Conservation (phyloP, 2,113 vertebrate species). For the Gobio gobio region DNA sequence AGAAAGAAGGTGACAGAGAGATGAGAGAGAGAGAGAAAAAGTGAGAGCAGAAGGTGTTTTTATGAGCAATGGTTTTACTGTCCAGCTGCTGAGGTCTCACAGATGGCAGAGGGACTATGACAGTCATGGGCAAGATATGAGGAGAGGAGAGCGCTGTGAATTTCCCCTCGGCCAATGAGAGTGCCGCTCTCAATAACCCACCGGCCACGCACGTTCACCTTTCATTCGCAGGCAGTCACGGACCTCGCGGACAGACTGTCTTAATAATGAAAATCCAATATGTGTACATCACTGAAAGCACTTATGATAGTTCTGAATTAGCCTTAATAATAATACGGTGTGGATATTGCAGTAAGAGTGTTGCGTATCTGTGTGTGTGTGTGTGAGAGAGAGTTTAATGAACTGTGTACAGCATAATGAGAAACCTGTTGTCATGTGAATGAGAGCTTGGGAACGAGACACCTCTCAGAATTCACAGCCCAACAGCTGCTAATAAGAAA, state of each 20-base stretch:
- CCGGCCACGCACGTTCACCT: constrained; percentile 10
- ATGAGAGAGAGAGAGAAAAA: constrained; percentile 23
- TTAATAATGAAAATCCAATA: constrained; percentile 45
- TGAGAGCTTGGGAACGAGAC: constrained; percentile 53
- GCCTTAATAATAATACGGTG: neutral
- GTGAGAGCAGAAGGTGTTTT: constrained; percentile 35
- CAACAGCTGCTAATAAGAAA: constrained; percentile 61
- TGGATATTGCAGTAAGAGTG: neutral
- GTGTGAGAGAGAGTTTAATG: constrained; percentile 32
- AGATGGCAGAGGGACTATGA: constrained; percentile 40
- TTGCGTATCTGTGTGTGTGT: constrained; percentile 10
- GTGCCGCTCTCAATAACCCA: constrained; percentile 2
- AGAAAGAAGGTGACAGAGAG: constrained; percentile 19
- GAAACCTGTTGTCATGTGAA: constrained; percentile 43
- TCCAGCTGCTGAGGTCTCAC: constrained; percentile 49
- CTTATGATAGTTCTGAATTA: neutral
- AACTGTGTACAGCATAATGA: constrained; percentile 41
- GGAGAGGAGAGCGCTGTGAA: neutral
- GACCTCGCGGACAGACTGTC: neutral
- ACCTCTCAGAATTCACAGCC: constrained; percentile 45
- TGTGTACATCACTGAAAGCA: constrained; percentile 4
- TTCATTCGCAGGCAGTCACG: neutral
- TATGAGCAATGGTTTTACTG: constrained; percentile 51
- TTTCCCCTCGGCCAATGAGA: constrained; percentile 20
- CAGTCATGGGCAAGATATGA: constrained; percentile 39